Evolutionary conservation across 2,797 vertebrate genomes (phyloP), one percentile per base, ranked within the genome.

Genomic region (Sitta carolinensis): DNA sequence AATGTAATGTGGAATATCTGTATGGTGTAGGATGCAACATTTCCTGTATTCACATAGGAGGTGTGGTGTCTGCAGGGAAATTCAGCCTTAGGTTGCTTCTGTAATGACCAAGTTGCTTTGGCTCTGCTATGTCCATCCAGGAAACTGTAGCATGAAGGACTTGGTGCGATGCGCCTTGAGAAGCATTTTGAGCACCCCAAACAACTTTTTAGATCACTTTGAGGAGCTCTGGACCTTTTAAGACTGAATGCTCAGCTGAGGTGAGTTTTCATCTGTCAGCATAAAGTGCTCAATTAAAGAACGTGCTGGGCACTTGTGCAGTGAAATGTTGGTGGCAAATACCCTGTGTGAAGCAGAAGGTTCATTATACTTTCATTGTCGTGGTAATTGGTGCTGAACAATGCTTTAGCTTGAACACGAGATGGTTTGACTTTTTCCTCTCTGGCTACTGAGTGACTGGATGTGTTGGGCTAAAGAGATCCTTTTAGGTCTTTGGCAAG

Each of bases 151-250:
- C 50, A 57, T 54, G 81, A 62, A 45, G n/a, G 75, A 66, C 13
- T 59, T 27, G 1, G 22, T 66, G 29, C 0, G 0, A 15, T 34
- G 30, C 0, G 0, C 34, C 50, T 92, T 69, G 68, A 72, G 76
- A 55, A 83, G 47, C 25, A 32, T 43, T 92, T 63, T 77, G 54
- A 89, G 47, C 36, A 77, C 51, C 29, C 16, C 38, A 73, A 67
- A 34, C 42, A 51, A 50, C 16, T 42, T 84, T 90, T 86, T 76
- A 80, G 66, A 59, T 42, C 13, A 27, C 30, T 89, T 25, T 47
- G 26, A 73, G 66, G 51, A 81, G 43, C 48, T 93, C n/a, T 76
- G 62, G 52, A 84, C 32, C 25, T 93, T 80, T 30, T 52, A 78
- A 90, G 55, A 52, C 36, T 84, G 43, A 85, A 26, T 14, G 6